These are phyloP conservation scores for Watsonalla cultraria DNA, from an alignment of 2,888 invertebrate genomes.

Conservation along the genomic window DNA sequence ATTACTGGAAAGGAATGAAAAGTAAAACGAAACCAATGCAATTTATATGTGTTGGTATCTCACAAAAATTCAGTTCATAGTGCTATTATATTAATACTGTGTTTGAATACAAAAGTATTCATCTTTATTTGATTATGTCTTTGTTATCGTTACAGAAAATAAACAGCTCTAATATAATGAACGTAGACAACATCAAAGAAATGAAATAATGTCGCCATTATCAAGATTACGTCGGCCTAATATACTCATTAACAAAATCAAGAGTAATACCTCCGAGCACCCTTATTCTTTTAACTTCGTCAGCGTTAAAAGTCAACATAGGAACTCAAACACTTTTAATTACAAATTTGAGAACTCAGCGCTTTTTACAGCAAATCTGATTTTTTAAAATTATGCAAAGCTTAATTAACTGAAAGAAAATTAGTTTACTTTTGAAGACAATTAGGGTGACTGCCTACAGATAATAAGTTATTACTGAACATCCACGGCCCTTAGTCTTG, in stretches of 20 bases:
- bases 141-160: too few species aligned
- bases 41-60: slow-evolving; percentile 3
- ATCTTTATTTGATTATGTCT: too few species aligned
- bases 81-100: too few species aligned
- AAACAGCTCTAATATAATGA: too few species aligned
- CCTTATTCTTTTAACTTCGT: slow-evolving; percentile 26
- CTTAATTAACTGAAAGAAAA: slow-evolving; percentile 59
- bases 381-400: slow-evolving; percentile 66
- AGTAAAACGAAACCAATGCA: slow-evolving; percentile 9
- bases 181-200: too few species aligned
- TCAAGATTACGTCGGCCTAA: slow-evolving; percentile 1
- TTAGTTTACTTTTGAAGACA: slow-evolving; percentile 45
- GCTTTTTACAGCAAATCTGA: slow-evolving; percentile 50
- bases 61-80: too few species aligned
- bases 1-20: slow-evolving; percentile 11
- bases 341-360: slow-evolving; percentile 59
- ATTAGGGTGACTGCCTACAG: slow-evolving; percentile 38
- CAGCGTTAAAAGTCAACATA: slow-evolving; percentile 49
- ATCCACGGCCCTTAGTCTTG: too few species aligned
- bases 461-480: slow-evolving; percentile 18
- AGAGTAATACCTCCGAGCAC: slow-evolving; percentile 22
- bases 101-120: too few species aligned
- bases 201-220: too few species aligned
- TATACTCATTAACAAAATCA: slow-evolving; percentile 8
- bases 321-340: slow-evolving; percentile 58